Percentiles rank a stretch among this genome's conserved stretches.
phyloP scores from a whole-genome alignment of 2,888 invertebrate genomes.

The Norana najaformis region DNA sequence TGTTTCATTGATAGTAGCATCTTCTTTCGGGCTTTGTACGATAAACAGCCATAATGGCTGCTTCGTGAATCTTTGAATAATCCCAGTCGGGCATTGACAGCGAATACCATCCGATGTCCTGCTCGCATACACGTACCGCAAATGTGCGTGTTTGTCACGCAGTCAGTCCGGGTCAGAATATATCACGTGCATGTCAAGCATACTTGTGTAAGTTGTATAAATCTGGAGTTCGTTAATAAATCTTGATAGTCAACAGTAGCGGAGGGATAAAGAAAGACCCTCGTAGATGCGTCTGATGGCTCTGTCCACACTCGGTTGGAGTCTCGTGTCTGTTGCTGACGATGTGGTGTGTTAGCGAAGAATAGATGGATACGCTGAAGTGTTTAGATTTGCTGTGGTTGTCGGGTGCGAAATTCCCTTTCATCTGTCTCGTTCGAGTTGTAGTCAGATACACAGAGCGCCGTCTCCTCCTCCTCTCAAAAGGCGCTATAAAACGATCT shows the following conservation, averaged over 20 bases:
- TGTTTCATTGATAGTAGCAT: constrained; percentile 13
- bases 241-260: background rate
- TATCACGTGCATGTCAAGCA: background rate
- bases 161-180: background rate
- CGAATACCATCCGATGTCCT: background rate
- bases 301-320: background rate
- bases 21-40: background rate
- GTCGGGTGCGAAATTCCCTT: background rate
- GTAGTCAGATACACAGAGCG: background rate
- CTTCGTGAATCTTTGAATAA: constrained; percentile 7
- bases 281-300: background rate
- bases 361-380: background rate
- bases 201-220: background rate
- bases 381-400: background rate
- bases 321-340: background rate
- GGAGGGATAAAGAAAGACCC: background rate
- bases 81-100: background rate
- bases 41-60: background rate
- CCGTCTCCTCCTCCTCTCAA: background rate
- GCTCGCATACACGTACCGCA: background rate
- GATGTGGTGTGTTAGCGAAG: background rate
- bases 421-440: background rate
- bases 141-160: constrained; percentile 9
- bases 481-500: background rate
- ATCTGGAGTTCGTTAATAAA: constrained; percentile 5